A percentile compares a stretch with the other conserved stretches of the same genome.
Evolutionary conservation across 2,888 invertebrate genomes (phyloP).

Genomic region (Drosophila formosana): DNA sequence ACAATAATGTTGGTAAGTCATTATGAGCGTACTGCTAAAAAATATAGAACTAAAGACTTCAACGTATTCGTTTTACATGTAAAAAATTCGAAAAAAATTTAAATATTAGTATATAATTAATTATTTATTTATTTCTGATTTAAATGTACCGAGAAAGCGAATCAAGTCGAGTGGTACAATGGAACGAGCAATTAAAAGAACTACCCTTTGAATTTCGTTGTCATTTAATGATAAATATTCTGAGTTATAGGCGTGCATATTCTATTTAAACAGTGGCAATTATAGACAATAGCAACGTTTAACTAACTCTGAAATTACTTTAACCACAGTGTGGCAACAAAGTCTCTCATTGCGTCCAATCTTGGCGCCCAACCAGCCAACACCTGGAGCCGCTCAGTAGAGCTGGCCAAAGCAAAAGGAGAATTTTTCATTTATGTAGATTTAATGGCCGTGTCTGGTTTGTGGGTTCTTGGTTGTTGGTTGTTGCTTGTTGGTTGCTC

Average conservation of each 20-base stretch:
- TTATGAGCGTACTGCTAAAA: too few species aligned
- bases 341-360: conserved; percentile 16
- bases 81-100: neutral
- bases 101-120: neutral
- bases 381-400: conserved; percentile 12
- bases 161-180: neutral
- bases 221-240: conserved; percentile 18
- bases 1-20: too few species aligned
- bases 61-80: too few species aligned
- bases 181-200: neutral
- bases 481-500: conserved; percentile 11
- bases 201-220: conserved; percentile 6
- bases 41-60: too few species aligned
- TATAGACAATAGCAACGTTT: conserved; percentile 34
- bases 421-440: conserved; percentile 47
- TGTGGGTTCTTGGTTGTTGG: conserved; percentile 18
- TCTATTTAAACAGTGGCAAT: conserved; percentile 31
- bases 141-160: too few species aligned
- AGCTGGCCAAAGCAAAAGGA: conserved; percentile 2
- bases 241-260: conserved; percentile 8
- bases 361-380: conserved; percentile 22
- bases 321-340: conserved; percentile 6
- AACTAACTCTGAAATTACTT: conserved; percentile 20
- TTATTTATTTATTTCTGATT: too few species aligned
- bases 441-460: conserved; percentile 51